Evolutionary conservation across 2,888 invertebrate species (phyloP), one percentile per base, ranked within the genome.

Genomic region (Euzophera pinguis): DNA sequence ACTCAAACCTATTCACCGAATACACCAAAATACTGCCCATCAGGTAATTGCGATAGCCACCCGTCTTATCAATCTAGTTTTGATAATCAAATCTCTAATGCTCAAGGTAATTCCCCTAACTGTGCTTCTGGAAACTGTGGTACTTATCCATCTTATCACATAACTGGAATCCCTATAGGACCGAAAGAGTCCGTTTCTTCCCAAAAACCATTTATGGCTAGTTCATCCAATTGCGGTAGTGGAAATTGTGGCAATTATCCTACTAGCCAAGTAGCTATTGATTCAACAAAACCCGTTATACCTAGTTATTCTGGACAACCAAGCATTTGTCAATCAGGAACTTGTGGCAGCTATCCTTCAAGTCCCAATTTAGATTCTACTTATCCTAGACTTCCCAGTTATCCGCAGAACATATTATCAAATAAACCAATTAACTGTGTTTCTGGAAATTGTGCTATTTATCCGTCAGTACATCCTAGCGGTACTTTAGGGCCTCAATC

Each of bases 91-190:
- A 14, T 39, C 13, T 3, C 13, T 47, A 4, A 10, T 3, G 10
- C 13, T 14, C 8, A 12, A 13, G 49, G 35, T 50, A 50, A 45
- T 29, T 13, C 59, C 48, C 51, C 61, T 38, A 57, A 55, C 42
- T 72, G 70, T 38, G 56, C 53, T 5, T 61, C 63, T 1, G 67
- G 63, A 35, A 65, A 65, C 49, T 78, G 78, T 62, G 54, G 53
- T 35, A 43, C 45, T 1, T 6, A 6, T 38, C 38, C 38, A 9
- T 32, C 32, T 22, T 22, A 3, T 22, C 12, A 37, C 10, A 37
- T n/a, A 37, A 37, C 35, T n/a, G 35, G 35, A n/a, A 12, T n/a
- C 1, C 12, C 35, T 37, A 14, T 1, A 14, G 9, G 6, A 38
- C 5, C 14, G 14, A 38, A 12, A 13, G 13, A 14, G 14, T 9